Conservation (phyloP, 2,113 vertebrate genomes). For the Bolborhynchus lineola region DNA sequence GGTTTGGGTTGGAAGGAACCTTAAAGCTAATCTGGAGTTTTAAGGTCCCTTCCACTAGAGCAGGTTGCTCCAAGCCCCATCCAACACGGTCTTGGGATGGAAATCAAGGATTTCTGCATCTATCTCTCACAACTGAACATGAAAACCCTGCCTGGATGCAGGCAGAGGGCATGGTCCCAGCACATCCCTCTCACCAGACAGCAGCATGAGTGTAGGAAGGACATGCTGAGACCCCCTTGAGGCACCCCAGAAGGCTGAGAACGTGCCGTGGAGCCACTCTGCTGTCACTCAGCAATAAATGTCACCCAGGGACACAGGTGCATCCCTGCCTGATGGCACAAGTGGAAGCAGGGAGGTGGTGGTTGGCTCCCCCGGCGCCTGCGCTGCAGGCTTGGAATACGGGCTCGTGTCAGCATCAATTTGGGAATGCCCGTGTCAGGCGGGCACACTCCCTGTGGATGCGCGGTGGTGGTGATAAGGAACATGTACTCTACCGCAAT, state of each 20-base stretch:
- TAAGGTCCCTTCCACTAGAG: neutral
- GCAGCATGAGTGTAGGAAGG: neutral
- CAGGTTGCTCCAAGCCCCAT: neutral
- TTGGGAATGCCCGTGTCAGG: neutral
- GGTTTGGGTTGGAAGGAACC: neutral
- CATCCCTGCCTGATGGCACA: neutral
- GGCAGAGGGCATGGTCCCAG: neutral
- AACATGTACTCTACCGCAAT: neutral
- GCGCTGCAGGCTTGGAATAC: neutral
- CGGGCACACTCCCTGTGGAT: neutral
- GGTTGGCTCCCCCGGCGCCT: neutral
- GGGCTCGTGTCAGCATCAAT: neutral
- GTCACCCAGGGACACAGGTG: neutral
- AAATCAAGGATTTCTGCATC: neutral
- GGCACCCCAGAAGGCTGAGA: neutral
- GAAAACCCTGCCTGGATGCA: neutral
- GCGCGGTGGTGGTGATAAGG: neutral
- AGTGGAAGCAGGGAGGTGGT: neutral
- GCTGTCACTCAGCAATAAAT: neutral
- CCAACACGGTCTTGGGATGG: neutral
- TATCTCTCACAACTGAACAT: rapidly evolving
- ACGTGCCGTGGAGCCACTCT: neutral
- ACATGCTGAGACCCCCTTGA: rapidly evolving
- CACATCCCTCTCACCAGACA: neutral
- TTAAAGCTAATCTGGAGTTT: neutral